A percentile compares a stretch with the other conserved stretches of the same genome.
Evolutionary conservation across 2,888 invertebrate genomes (phyloP).

Genomic region (Himalopsyche anomala): DNA sequence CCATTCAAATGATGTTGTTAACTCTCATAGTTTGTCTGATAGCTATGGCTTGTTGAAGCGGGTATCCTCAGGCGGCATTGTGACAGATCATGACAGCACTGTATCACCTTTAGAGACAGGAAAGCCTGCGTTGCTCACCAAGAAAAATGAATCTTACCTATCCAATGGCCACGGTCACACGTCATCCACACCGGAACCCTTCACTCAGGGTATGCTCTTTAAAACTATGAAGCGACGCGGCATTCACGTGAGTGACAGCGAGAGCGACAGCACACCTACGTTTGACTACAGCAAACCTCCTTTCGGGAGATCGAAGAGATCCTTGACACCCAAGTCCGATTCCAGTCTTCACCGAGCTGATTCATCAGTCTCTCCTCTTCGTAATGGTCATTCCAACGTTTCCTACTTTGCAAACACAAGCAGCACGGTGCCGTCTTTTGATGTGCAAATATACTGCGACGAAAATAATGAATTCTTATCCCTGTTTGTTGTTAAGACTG

Average conservation of each 20-base stretch:
- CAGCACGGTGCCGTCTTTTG: constrained; percentile 71
- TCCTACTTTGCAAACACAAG: constrained; percentile 72
- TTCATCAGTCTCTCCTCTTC: constrained; percentile 74
- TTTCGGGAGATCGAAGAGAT: constrained; percentile 69
- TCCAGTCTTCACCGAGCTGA: constrained; percentile 47
- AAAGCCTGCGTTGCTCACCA: constrained; percentile 13
- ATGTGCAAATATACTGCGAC: constrained; percentile 73
- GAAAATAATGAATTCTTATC: constrained; percentile 75
- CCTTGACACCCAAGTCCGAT: constrained; percentile 58
- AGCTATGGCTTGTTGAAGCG: not conserved
- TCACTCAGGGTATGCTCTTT: constrained; percentile 50
- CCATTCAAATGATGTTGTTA: constrained; percentile 6
- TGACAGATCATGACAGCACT: constrained; percentile 57
- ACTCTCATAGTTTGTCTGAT: constrained; percentile 43
- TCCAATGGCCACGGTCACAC: constrained; percentile 58
- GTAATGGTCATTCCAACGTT: constrained; percentile 73
- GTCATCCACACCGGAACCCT: constrained; percentile 63
- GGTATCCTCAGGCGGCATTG: not conserved
- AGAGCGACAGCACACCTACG: constrained; percentile 72
- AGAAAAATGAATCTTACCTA: constrained; percentile 54
- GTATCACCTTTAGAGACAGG: constrained; percentile 53
- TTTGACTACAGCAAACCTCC: constrained; percentile 70
- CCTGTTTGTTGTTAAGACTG: constrained; percentile 73
- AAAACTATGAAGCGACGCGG: constrained; percentile 47
- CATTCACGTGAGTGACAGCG: constrained; percentile 66